phyloP scores from a whole-genome alignment of 2,113 vertebrate genomes.

The Atrichornis clamosus region DNA sequence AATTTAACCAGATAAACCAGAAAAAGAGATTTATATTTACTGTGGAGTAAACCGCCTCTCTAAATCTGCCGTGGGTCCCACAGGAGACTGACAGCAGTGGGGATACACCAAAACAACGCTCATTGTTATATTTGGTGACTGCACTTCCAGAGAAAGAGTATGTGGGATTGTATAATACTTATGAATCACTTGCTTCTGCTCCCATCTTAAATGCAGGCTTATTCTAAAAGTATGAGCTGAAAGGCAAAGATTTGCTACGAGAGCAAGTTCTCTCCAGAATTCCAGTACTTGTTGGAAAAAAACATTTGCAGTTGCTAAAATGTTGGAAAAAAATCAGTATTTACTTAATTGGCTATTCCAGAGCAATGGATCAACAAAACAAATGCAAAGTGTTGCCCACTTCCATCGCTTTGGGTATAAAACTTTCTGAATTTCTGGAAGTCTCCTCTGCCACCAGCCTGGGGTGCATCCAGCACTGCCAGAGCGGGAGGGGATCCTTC shows the following conservation, averaged over 20 bases:
- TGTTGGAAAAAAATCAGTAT: background rate
- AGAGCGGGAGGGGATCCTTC: background rate
- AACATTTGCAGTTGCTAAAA: background rate
- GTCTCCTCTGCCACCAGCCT: background rate
- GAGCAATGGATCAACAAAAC: background rate
- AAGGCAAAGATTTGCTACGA: background rate
- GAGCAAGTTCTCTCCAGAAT: background rate
- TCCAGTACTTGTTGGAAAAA: background rate
- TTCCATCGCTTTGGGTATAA: background rate
- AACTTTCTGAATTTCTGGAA: background rate
- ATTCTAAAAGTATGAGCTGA: background rate
- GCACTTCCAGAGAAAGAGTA: background rate
- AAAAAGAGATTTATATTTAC: constrained; percentile 12
- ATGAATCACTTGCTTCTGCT: constrained; percentile 32
- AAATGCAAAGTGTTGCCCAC: background rate
- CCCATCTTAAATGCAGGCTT: background rate
- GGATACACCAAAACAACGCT: background rate
- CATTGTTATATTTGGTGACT: constrained; percentile 21
- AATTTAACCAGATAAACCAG: background rate
- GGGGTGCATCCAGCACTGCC: background rate
- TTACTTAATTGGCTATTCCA: background rate
- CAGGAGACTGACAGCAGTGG: background rate
- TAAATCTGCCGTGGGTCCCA: background rate
- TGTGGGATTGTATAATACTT: constrained; percentile 40
- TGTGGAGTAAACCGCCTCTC: constrained; percentile 20